Percentiles rank a stretch among this genome's conserved stretches.
Conservation (phyloP, 2,888 invertebrate species). For the Melanostoma mellinum region DNA sequence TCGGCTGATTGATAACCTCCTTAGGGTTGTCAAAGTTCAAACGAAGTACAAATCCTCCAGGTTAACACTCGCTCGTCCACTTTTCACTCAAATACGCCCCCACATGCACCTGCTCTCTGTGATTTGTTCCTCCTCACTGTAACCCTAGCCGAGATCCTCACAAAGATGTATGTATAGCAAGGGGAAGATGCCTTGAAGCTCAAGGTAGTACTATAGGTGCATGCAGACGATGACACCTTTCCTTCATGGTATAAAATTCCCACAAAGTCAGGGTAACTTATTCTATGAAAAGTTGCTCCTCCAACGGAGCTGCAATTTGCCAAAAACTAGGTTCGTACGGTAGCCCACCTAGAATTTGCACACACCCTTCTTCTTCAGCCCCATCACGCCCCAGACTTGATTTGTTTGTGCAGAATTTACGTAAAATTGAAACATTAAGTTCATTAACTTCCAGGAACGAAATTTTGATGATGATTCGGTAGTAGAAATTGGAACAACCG, state of each 20-base stretch:
- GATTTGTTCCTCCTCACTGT: slow-evolving; percentile 28
- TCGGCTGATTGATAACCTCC: slow-evolving; percentile 51
- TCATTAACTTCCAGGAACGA: slow-evolving; percentile 56
- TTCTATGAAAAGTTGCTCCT: slow-evolving; percentile 56
- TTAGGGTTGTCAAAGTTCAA: slow-evolving; percentile 51
- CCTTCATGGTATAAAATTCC: slow-evolving; percentile 38
- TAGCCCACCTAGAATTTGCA: not conserved
- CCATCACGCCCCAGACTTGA: slow-evolving; percentile 18
- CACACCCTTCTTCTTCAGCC: slow-evolving; percentile 4
- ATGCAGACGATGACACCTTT: slow-evolving; percentile 29
- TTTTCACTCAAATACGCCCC: slow-evolving; percentile 33
- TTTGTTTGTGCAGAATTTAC: slow-evolving; percentile 66
- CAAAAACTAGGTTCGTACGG: slow-evolving; percentile 28
- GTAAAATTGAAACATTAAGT: slow-evolving; percentile 69
- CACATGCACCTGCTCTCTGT: slow-evolving; percentile 37
- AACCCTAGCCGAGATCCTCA: slow-evolving; percentile 25
- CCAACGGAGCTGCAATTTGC: slow-evolving; percentile 40
- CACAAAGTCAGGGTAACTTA: slow-evolving; percentile 47
- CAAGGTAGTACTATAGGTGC: slow-evolving; percentile 24
- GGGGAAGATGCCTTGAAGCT: slow-evolving; percentile 7
- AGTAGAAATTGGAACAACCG: slow-evolving; percentile 26
- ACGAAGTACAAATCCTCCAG: slow-evolving; percentile 35
- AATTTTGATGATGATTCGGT: slow-evolving; percentile 45
- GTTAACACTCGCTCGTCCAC: slow-evolving; percentile 48
- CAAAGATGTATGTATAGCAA: slow-evolving; percentile 15